These are phyloP conservation scores for Ormyrus labotus DNA, from an alignment of 2,888 invertebrate genomes.

Conservation along the genomic window DNA sequence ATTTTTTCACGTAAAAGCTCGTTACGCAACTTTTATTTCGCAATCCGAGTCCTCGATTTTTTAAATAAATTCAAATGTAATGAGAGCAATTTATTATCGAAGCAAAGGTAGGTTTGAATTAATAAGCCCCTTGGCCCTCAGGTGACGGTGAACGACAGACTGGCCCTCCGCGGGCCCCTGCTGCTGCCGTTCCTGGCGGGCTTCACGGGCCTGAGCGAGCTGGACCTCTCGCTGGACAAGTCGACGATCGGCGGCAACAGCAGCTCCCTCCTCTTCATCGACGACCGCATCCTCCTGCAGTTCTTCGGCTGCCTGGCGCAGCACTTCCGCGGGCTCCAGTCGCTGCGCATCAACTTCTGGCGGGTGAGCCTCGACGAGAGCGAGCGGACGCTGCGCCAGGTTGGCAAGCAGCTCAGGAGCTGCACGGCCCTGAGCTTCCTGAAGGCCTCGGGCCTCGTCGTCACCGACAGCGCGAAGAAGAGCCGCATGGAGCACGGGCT, in stretches of 20 bases:
- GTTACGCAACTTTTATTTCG: too few species aligned
- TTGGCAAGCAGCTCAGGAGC: constrained; percentile 71
- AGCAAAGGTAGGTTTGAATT: too few species aligned
- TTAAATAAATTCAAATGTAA: too few species aligned
- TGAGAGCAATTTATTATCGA: too few species aligned
- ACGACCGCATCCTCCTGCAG: constrained; percentile 76
- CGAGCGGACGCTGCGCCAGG: constrained; percentile 72
- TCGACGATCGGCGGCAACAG: constrained; percentile 74
- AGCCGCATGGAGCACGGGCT: constrained; percentile 73
- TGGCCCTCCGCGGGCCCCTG: constrained; percentile 76
- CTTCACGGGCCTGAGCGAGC: constrained; percentile 76
- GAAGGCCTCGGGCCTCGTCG: constrained; percentile 71
- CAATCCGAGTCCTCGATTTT: too few species aligned
- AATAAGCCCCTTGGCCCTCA: constrained; percentile 53
- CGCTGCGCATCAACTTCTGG: constrained; percentile 74
- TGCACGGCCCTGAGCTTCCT: constrained; percentile 73
- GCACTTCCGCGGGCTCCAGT: constrained; percentile 75
- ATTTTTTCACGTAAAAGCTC: too few species aligned
- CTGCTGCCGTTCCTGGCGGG: constrained; percentile 76
- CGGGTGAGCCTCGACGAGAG: constrained; percentile 70
- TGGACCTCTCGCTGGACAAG: constrained; percentile 77
- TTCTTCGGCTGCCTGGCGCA: constrained; percentile 76
- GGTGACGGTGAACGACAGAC: constrained; percentile 76
- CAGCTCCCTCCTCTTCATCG: constrained; percentile 71
- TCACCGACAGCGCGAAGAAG: constrained; percentile 71